Evolutionary conservation across 2,888 invertebrate species (phyloP), one percentile per base, ranked within the genome.

Genomic region (Philaethria dido): DNA sequence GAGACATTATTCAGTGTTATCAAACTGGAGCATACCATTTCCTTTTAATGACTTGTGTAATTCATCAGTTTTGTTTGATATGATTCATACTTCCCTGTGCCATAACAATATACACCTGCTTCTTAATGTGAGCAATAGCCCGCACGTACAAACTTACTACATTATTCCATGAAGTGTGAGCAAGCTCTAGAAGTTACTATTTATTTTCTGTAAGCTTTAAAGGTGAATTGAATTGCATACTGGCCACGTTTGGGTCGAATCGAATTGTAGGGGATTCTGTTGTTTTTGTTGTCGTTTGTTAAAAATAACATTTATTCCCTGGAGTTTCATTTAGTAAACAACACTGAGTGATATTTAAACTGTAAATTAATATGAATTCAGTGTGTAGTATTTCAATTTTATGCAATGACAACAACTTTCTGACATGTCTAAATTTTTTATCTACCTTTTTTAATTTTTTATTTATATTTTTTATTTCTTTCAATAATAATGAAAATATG

Each of bases 291-390:
- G 70, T 66, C 18, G 42, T 60, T 50, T 33, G 68, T 13, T 3
- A 71, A 74, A 73, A 73, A 61, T 72, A 70, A 70, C 72, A 73
- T 69, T 66, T 72, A 72, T 73, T 71, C 71, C 65, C 45, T 48
- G 13, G 60, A 42, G n/a, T 52, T 55, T 36, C 63, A 45, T 62
- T 57, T 45, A 48, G n/a, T 45, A 29, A 61, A 63, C 42, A 8
- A 63, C 61, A 69, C 65, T 70, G 69, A 69, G 60, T 72, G 54
- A 48, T 25, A 48, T 55, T 60, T 67, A 39, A 57, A 50, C 63
- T 59, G 47, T 47, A 70, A 70, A 69, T 62, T 69, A 66, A 48
- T 52, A 55, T 61, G 54, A 62, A 66, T 65, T 73, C 71, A 65
- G 63, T 64, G 65, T 68, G 52, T 60, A 44, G 57, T 39, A 44